Percentiles rank a stretch among this genome's conserved stretches.
phyloP scores from a whole-genome alignment of 2,113 vertebrate genomes.

The Candoia aspera region DNA sequence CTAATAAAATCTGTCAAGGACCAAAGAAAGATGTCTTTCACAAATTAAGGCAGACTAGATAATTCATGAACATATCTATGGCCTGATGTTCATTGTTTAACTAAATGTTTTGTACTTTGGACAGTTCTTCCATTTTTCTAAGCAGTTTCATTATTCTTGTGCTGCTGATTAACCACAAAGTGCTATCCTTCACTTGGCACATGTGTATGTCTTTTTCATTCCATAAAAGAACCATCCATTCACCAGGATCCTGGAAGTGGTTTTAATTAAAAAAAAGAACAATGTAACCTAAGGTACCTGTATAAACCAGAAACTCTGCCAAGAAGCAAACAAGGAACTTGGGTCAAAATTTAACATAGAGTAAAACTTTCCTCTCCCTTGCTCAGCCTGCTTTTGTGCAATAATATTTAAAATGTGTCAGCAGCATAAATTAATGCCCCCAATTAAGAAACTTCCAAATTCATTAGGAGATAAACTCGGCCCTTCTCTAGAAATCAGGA shows the following conservation, averaged over 20 bases:
- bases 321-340: constrained; percentile 1
- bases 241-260: constrained; percentile 19
- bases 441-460: not conserved
- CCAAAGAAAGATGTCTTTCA: not conserved
- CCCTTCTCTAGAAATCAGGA: not conserved
- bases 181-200: not conserved
- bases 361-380: not conserved
- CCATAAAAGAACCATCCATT: constrained; percentile 31
- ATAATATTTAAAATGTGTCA: not conserved
- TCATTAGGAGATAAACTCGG: not conserved
- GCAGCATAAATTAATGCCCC: not conserved
- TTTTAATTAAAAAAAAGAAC: constrained; percentile 24
- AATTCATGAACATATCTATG: not conserved
- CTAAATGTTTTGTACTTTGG: not conserved
- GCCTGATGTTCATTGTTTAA: not conserved
- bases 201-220: constrained; percentile 24
- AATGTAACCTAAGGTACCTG: constrained; percentile 14
- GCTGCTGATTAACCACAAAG: constrained; percentile 16
- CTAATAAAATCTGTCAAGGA: not conserved
- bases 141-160: not conserved
- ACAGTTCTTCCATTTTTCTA: not conserved
- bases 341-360: not conserved
- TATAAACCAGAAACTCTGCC: constrained; percentile 12
- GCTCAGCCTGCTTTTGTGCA: not conserved
- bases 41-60: not conserved